These are phyloP conservation scores for Uria lomvia DNA, from an alignment of 2,113 vertebrate genomes.

Conservation along the genomic window DNA sequence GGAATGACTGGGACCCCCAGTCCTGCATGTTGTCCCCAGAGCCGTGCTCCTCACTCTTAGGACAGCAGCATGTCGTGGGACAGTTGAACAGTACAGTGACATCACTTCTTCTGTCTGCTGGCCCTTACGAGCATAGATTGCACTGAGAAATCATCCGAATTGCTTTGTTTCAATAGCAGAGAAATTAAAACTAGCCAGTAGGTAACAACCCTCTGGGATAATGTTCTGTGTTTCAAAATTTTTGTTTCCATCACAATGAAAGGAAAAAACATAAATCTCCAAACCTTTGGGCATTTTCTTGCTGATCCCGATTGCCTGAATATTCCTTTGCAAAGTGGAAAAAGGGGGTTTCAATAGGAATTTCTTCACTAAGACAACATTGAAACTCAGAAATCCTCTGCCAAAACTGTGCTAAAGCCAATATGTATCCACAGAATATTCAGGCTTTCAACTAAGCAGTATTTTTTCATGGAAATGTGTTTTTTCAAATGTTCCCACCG, in stretches of 20 bases:
- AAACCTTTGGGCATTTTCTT: background rate
- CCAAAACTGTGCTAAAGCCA: background rate
- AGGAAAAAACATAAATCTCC: background rate
- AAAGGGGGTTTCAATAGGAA: background rate
- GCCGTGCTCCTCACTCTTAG: fast-evolving
- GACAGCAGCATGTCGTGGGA: too few species aligned
- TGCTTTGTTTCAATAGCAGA: background rate
- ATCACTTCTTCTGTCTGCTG: background rate
- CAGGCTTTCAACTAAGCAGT: background rate
- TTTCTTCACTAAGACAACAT: background rate
- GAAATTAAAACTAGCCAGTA: background rate
- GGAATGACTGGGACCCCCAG: background rate
- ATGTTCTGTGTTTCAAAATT: background rate
- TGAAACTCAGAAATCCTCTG: background rate
- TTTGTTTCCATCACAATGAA: background rate
- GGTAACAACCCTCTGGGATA: background rate
- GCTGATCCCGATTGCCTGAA: background rate
- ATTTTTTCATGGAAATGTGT: background rate
- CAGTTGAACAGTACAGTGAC: background rate
- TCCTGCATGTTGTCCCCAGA: background rate
- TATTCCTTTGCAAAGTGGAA: background rate
- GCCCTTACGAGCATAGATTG: background rate
- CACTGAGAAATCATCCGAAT: background rate
- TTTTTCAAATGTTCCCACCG: background rate
- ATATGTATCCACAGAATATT: background rate